phyloP scores from a whole-genome alignment of 2,888 invertebrate genomes.

The Allacma fusca region DNA sequence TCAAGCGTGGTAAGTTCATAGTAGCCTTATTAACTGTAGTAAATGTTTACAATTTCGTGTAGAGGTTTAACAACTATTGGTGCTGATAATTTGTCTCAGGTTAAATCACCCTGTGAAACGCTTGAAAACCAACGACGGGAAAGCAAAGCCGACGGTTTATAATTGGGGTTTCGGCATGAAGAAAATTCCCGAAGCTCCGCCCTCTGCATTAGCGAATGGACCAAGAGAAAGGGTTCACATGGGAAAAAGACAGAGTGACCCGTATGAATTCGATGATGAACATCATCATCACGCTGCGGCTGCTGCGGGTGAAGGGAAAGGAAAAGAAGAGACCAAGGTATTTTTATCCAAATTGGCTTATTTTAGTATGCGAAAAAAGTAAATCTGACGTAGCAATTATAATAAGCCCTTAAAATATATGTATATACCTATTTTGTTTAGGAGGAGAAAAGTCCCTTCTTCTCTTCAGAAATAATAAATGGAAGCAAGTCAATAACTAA shows the following conservation, averaged over 20 bases:
- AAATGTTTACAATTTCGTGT: no score
- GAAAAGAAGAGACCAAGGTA: constrained; percentile 64
- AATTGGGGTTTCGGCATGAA: constrained; percentile 61
- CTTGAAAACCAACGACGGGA: constrained; percentile 70
- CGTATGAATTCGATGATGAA: constrained; percentile 78
- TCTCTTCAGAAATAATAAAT: constrained; percentile 66
- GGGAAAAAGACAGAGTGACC: constrained; percentile 66
- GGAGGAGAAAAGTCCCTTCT: constrained; percentile 62
- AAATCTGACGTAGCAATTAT: no score
- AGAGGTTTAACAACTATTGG: no score
- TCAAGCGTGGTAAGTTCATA: constrained; percentile 83
- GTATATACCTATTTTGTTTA: constrained; percentile 48
- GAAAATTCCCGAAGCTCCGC: constrained; percentile 48
- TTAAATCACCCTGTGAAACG: constrained; percentile 90
- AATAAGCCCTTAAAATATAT: no score
- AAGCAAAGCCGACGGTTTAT: constrained; percentile 49
- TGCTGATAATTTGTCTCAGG: no score
- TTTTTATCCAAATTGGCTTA: not conserved
- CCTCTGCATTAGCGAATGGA: constrained; percentile 34
- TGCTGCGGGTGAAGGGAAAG: constrained; percentile 66
- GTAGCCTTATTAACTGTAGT: no score
- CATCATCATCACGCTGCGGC: constrained; percentile 64
- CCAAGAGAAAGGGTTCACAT: constrained; percentile 46
- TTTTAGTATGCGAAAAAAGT: not conserved
- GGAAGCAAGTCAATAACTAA: constrained; percentile 62